Evolutionary conservation across 2,113 vertebrate species (phyloP), one percentile per base, ranked within the genome.

Genomic region (Leptosomus discolor): DNA sequence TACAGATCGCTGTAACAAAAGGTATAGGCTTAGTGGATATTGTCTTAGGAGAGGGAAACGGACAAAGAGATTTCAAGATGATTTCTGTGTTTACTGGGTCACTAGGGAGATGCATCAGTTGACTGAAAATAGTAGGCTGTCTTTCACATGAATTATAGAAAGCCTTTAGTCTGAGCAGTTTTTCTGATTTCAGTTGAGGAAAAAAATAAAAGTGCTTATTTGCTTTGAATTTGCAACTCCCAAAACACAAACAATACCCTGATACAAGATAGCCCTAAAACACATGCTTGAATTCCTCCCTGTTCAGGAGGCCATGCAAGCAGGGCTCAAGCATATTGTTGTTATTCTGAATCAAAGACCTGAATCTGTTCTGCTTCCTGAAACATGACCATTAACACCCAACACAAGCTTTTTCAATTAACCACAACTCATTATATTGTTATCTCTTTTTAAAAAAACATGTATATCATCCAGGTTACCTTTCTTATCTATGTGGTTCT

Each of bases 401-500:
- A 88, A 43, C 34, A 78, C 22, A 80, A 77, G 46, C 21, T 78
- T 94, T 93, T 89, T 86, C 51, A 89, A 84, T 94, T 93, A 93
- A 87, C 10, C 0, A n/a, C 34, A 89, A 68, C 19, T 71, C 39
- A 36, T 70, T 63, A 8, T 76, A 63, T 43, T 83, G 36, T 63
- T 77, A 26, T 20, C 50, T 57, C 34, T 50, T 77, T 61, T 73
- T 18, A 20, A 83, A 94, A n/a, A 93, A 92, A 61, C 30, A 41
- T 6, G 2, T 67, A 14, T 80, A 39, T 68, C 56, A 68, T 30
- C 22, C 36, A 81, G 30, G 14, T 21, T 84, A 22, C 41, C 19
- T 61, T 81, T 92, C 63, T 94, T 85, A 71, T 60, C 80, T 79
- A 92, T 76, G 88, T 60, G 50, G 43, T 96, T 97, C 73, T 94